Evolutionary conservation across 2,888 invertebrate species (phyloP), one percentile per base, ranked within the genome.

Genomic region (Eucriotettix oculatus): DNA sequence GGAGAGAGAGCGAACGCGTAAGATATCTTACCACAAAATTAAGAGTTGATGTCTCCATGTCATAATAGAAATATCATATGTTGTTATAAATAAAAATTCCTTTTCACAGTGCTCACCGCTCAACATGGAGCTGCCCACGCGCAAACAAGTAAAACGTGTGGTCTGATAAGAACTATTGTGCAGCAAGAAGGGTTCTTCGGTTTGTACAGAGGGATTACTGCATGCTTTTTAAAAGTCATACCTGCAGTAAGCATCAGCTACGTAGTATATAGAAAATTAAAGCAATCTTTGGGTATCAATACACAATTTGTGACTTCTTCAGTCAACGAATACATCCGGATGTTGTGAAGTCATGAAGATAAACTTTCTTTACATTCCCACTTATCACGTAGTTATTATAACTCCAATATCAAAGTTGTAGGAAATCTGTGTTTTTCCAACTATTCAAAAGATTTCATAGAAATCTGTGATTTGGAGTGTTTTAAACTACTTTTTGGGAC

Each of bases 241-340:
- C 99, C 99, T 14, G 97, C 99, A 57, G 99, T 98, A 64, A 92
- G 94, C 71, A 99, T 99, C 70, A 95, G 95, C 70, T 99, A 99
- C 75, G 93, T 98, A 54, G 96, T 97, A 58, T 99, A 99, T 75
- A 99, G 99, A 75, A 87, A 90, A 74, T 84, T 89, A 64, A 87
- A 94, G 72, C 84, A 87, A 70, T 82, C 88, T 62, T 82, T 97
- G 69, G 93, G 92, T 65, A 91, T 93, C 61, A 89, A 90, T 74
- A 93, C 61, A 53, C 64, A 64, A 56, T 55, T 42, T 1, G 16
- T 14, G n/a, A 10, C 14, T 16, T 16, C n/a, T 10, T 54, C 17
- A 14, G 48, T 3, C 48, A 48, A 9, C n/a, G 9, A 1, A 14
- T n/a, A 5, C 29, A 29, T 1, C 12, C n/a, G n/a, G n/a, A 48